These are phyloP conservation scores for Alloscopus bannaensis DNA, from an alignment of 2,888 invertebrate genomes.

Conservation along the genomic window DNA sequence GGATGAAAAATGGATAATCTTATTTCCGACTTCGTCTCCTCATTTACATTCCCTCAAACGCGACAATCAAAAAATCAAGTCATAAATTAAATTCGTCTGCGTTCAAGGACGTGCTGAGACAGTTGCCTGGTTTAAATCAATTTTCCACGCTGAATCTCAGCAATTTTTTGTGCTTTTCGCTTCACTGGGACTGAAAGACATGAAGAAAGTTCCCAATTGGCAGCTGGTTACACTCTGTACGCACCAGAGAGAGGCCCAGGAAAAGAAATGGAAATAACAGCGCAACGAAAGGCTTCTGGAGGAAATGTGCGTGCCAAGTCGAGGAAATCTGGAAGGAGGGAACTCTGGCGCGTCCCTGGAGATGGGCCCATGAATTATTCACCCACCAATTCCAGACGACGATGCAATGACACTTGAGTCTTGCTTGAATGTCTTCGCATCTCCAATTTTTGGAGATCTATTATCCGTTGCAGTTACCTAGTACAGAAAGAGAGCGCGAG, in stretches of 20 bases:
- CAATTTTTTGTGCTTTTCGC: no score
- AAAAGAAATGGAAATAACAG: no score
- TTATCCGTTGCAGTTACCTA: neutral
- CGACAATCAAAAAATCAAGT: no score
- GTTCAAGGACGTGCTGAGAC: no score
- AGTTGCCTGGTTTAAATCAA: no score
- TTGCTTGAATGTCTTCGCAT: neutral
- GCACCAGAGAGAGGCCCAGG: neutral
- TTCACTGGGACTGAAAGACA: slow-evolving; percentile 5
- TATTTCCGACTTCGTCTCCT: no score
- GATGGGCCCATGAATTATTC: slow-evolving; percentile 21
- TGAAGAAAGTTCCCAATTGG: neutral
- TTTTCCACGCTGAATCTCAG: no score
- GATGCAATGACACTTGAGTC: neutral
- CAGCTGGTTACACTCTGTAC: slow-evolving; percentile 1
- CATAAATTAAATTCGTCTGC: no score
- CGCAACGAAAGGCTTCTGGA: no score
- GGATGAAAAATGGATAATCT: no score
- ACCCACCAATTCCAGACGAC: neutral
- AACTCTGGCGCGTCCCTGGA: neutral
- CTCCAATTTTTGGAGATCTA: neutral
- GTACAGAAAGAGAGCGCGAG: no score
- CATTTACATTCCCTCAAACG: no score
- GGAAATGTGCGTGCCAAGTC: neutral
- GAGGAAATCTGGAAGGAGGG: neutral